Evolutionary conservation across 1,140 invertebrate species (phyloP).

Genomic region (Aporrectodea caliginosa): DNA sequence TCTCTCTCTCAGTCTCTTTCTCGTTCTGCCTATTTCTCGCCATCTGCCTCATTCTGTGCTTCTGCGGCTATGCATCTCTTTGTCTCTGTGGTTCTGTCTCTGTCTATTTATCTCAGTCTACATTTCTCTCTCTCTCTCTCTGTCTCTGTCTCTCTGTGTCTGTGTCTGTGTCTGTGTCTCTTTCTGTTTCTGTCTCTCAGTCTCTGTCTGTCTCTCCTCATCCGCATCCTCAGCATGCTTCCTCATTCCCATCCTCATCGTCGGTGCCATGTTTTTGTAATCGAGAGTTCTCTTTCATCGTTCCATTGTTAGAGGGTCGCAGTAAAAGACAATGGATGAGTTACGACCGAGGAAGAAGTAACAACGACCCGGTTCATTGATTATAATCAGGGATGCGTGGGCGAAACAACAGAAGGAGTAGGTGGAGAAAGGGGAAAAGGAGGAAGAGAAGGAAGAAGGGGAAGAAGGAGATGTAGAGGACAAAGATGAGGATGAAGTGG

Average conservation of each 20-base stretch:
- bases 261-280: too few relatives aligned
- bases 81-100: neutral
- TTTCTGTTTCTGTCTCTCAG: neutral
- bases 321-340: too few relatives aligned
- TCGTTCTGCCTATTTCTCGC: neutral
- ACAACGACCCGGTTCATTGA: too few relatives aligned
- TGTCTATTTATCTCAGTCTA: neutral
- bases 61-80: neutral
- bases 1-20: neutral
- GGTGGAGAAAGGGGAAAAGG: neutral
- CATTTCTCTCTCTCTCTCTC: neutral
- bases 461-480: constrained; percentile 13
- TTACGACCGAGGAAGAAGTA: too few relatives aligned
- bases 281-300: too few relatives aligned
- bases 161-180: neutral
- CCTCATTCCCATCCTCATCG: too few relatives aligned
- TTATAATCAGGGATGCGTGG: too few relatives aligned
- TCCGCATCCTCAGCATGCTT: too few relatives aligned
- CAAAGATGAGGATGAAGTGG: neutral
- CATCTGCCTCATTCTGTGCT: neutral
- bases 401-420: constrained; percentile 4
- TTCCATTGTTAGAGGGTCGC: too few relatives aligned
- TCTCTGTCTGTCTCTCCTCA: neutral
- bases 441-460: constrained; percentile 16
- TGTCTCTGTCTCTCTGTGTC: neutral